Percentiles rank a stretch among this genome's conserved stretches.
These are phyloP conservation scores for Pseudochirops cupreus DNA, from an alignment of 2,797 vertebrate species.

Conservation along the genomic window DNA sequence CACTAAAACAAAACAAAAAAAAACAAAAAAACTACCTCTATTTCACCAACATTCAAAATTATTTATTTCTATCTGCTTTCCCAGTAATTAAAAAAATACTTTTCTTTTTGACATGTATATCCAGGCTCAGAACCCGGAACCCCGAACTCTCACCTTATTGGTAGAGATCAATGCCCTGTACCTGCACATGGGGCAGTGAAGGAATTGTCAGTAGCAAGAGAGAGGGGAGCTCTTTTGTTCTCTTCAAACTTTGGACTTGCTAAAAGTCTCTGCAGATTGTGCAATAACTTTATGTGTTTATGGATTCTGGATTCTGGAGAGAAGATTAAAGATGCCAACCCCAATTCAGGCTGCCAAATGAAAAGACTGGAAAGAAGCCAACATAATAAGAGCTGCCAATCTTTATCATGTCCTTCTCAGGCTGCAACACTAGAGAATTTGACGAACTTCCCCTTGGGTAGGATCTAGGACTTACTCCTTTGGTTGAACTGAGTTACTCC, in stretches of 20 bases:
- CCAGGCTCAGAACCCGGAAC: too few relatives aligned
- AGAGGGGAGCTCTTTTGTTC: neutral
- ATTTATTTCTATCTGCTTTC: neutral
- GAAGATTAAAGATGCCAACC: too few relatives aligned
- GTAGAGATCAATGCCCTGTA: neutral
- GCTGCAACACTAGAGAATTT: neutral
- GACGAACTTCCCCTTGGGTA: neutral
- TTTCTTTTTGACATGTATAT: neutral
- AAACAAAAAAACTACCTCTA: too few relatives aligned
- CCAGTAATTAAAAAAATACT: neutral
- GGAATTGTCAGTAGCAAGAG: neutral
- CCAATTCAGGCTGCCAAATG: too few relatives aligned
- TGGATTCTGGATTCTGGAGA: too few relatives aligned
- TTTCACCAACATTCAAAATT: constrained; percentile 33
- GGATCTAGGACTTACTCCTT: neutral
- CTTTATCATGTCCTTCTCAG: neutral
- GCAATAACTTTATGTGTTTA: too few relatives aligned
- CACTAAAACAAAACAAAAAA: neutral
- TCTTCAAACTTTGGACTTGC: too few relatives aligned
- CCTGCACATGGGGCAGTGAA: neutral
- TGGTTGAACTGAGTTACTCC: neutral
- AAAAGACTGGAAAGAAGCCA: neutral
- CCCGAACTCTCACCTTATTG: neutral
- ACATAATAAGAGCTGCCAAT: neutral
- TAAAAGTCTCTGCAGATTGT: too few relatives aligned